Base-by-base conservation (phyloP, 2,888 invertebrate genomes). In the Odontocerum albicorne region DNA sequence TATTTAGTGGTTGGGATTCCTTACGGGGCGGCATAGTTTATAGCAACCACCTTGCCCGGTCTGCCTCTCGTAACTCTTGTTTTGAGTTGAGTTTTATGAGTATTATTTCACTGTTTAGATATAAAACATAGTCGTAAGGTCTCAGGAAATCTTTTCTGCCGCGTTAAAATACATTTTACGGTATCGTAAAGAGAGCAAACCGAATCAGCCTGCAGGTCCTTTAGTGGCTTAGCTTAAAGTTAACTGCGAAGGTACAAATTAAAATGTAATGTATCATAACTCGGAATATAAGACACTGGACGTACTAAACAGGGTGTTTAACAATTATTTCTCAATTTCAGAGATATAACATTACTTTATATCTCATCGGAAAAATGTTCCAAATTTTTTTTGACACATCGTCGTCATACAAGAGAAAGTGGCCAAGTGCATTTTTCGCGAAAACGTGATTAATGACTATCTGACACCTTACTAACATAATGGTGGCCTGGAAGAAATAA, bases 81-180 rank as follows among this genome's bases (percentile, higher is more conserved):
- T 76, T 76, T 76, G 76, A 72, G 75, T 70, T 72, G 73, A 74
- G 72, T 77, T 78, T 78, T 77, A 77, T 76, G 75, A 72, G 75
- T 74, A 77, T 78, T 77, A 78, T 77, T 77, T 74, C 75, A 72
- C 72, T 72, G 70, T 71, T 13, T 35, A 69, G 71, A 68, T 72
- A 75, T 77, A 77, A 77, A 77, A 73, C 50, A 39, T 38, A 8
- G 72, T 72, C 19, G 20, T 27, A 12, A 36, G 49, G 16, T 12
- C 27, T 27, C 27, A 13, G 47, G 35, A 55, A 55, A 51, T 56
- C 45, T 51, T 46, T 45, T 32, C 40, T 20, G 27, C 32, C 20
- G 45, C 33, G 49, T 49, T 44, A 55, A 55, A 50, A 35, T 36
- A 47, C 52, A 51, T 52, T 56, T 56, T 56, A 56, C 16, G 46